phyloP scores from a whole-genome alignment of 2,113 vertebrate species.

The Mixornis gularis region DNA sequence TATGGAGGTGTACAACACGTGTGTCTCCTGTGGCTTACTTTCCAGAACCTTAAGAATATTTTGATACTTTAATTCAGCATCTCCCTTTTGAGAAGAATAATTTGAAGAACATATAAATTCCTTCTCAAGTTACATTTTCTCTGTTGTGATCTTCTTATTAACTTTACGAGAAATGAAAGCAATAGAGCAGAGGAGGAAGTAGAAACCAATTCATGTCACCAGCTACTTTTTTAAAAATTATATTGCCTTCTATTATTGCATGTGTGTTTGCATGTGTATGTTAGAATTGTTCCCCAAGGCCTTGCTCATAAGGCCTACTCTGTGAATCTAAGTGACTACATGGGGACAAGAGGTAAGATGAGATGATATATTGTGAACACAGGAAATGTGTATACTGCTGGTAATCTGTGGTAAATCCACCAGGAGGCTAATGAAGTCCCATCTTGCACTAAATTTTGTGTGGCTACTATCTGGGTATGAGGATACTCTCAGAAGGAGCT shows the following conservation, averaged over 20 bases:
- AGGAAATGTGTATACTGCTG: conserved; percentile 9
- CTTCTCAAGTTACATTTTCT: background rate
- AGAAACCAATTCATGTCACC: background rate
- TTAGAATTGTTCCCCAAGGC: background rate
- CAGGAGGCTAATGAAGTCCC: background rate
- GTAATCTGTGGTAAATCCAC: background rate
- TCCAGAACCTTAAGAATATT: background rate
- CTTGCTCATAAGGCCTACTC: background rate
- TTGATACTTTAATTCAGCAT: background rate
- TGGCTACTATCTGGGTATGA: background rate
- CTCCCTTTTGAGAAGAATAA: background rate
- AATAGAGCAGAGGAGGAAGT: background rate
- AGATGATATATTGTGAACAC: background rate
- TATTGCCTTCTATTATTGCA: background rate
- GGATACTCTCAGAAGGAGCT: background rate
- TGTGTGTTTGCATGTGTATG: background rate
- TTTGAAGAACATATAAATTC: background rate
- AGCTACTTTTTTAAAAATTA: background rate
- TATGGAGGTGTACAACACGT: background rate
- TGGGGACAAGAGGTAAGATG: background rate
- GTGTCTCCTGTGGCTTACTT: background rate
- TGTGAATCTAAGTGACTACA: background rate
- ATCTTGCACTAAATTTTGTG: background rate
- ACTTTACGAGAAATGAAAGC: background rate
- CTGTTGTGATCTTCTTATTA: background rate